Conservation (phyloP, 35 echinoderm and acorn worm species). For the Heliocidaris tuberculata region DNA sequence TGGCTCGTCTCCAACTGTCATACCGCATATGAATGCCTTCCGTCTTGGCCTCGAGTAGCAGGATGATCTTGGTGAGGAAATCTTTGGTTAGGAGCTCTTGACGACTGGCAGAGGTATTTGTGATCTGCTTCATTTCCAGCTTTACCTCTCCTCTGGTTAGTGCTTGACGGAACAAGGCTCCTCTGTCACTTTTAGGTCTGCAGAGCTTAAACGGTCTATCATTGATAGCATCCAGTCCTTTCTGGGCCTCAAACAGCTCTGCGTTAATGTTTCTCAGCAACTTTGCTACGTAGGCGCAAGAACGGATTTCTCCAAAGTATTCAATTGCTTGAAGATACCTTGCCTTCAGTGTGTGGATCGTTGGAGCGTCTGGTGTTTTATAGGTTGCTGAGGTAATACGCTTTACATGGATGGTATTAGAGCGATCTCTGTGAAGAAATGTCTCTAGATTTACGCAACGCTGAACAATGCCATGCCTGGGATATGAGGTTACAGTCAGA, state of each 20-base stretch:
- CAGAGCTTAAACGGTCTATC: neutral
- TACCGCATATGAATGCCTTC: neutral
- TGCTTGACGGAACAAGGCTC: neutral
- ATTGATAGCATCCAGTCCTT: neutral
- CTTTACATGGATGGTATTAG: neutral
- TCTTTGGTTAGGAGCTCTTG: neutral
- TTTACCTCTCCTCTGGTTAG: neutral
- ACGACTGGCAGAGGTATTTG: neutral
- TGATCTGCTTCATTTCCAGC: neutral
- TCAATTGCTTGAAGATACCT: no score
- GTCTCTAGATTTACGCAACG: neutral
- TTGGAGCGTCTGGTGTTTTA: no score
- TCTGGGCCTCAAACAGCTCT: neutral
- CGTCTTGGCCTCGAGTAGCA: neutral
- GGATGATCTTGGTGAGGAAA: neutral
- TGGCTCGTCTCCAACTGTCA: neutral
- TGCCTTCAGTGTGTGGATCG: no score
- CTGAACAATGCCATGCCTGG: neutral
- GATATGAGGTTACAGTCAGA: neutral
- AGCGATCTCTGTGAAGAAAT: neutral
- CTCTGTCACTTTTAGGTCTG: neutral
- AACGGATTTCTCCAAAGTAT: neutral
- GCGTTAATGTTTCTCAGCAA: no score
- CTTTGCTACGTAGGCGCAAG: neutral
- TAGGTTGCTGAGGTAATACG: neutral